Percentiles rank a stretch among this genome's conserved stretches.
These are phyloP conservation scores for Sylvicapra grimmia DNA, from an alignment of 2,113 vertebrate species.

Conservation along the genomic window DNA sequence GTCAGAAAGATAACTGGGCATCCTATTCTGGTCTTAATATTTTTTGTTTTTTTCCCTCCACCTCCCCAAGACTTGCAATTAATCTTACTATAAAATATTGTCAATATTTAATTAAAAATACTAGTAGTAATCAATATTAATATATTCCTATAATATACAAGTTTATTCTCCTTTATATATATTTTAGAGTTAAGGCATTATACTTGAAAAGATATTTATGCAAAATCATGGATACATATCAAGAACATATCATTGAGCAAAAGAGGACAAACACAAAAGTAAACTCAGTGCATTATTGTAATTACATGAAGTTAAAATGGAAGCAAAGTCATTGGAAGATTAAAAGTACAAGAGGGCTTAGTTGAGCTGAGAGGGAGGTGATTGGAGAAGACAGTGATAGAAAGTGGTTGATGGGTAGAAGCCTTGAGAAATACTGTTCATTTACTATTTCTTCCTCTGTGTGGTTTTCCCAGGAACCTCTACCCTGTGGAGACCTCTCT, in stretches of 20 bases:
- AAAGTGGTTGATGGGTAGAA: rapidly evolving
- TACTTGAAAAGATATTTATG: neutral
- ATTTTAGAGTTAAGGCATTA: neutral
- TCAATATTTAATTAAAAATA: neutral
- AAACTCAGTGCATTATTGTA: neutral
- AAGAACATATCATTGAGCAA: neutral
- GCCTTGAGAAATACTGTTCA: no score
- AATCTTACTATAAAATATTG: neutral
- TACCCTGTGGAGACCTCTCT: rapidly evolving
- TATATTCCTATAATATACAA: neutral
- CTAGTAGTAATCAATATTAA: neutral
- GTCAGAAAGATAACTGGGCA: neutral
- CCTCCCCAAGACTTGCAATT: neutral
- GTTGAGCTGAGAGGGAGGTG: no score
- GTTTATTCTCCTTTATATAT: neutral
- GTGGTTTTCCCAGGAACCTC: rapidly evolving
- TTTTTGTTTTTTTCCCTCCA: neutral
- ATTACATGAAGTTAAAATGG: neutral
- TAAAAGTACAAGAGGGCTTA: neutral
- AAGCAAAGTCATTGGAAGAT: neutral
- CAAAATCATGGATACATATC: neutral
- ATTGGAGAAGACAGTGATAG: rapidly evolving
- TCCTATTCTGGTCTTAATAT: neutral
- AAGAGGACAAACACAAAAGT: neutral
- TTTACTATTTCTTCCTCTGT: neutral